Base-by-base conservation (phyloP, 2,797 vertebrate species). In the Lutjanus argentimaculatus region DNA sequence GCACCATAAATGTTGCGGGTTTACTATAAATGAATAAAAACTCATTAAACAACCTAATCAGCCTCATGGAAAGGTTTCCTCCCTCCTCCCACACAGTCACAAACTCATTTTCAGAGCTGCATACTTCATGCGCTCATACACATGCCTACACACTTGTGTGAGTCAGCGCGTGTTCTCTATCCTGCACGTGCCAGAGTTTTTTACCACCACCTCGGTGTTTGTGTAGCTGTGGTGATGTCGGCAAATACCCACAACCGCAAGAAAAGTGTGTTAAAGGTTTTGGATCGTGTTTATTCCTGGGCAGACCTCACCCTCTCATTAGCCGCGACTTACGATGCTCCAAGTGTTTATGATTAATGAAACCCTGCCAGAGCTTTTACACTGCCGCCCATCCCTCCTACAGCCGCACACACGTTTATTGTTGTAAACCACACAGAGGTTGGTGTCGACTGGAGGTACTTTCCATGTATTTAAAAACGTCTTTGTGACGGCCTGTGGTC, bases 31-130 rank as follows among this genome's bases (percentile, higher is more conserved):
- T 76, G 21, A 92, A 93, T 91, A 85, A 85, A 92, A 85, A 69
- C 19, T 1, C 68, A 73, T 66, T 75, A 77, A 84, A 83, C 40
- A 58, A 78, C 48, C 52, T 55, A 40, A 84, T 84, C 53, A 58
- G 75, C 57, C 83, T 84, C 30, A 2, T 79, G 86, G 85, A 91
- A 92, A 86, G 61, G 66, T 90, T 83, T 88, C 86, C 90, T 90
- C 92, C 90, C 90, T 89, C 71, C 71, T 83, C 75, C 87, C 68
- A 83, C 85, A 57, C 56, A 48, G 55, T 45, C n/a, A 56, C 59
- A 49, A 67, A 49, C 78, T 72, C 10, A 69, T 82, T 84, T 86
- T 63, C 19, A 74, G n/a, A 70, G 49, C 45, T 5, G 4, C 21
- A 3, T 19, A 48, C 25, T 49, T 65, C 15, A 22, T n/a, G 25